These are phyloP conservation scores for Pachydiplax longipennis DNA, from an alignment of 2,888 invertebrate species.

Conservation along the genomic window DNA sequence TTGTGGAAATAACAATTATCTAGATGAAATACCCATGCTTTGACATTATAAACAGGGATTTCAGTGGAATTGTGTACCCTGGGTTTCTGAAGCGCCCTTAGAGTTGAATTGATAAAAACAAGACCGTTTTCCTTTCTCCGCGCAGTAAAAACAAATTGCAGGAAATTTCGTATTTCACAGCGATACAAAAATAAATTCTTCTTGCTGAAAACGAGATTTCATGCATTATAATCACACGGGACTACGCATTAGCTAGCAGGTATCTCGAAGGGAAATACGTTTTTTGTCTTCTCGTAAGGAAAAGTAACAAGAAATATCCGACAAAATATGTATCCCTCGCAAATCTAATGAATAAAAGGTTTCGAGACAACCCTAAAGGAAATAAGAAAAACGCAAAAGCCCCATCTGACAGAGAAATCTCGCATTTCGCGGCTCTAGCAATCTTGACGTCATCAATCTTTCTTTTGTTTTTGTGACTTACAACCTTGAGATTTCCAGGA, in stretches of 20 bases:
- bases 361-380: not conserved
- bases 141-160: no score
- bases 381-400: not conserved
- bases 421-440: not conserved
- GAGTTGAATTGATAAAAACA: no score
- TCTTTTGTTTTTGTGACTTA: not conserved
- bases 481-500: not conserved
- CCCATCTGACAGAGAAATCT: not conserved
- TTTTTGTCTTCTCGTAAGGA: not conserved
- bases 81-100: no score
- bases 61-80: no score
- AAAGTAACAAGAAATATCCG: not conserved
- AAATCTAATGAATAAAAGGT: constrained; percentile 38
- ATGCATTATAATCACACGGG: no score
- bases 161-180: not conserved
- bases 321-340: constrained; percentile 14
- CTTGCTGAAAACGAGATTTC: no score
- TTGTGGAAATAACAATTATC: no score
- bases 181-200: not conserved
- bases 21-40: no score
- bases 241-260: not conserved
- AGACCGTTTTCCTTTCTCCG: not conserved
- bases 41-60: no score
- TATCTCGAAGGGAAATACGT: not conserved
- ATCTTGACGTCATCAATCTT: constrained; percentile 36